Base-by-base conservation (phyloP, 2,797 vertebrate genomes). In the Eidolon dupreanum region DNA sequence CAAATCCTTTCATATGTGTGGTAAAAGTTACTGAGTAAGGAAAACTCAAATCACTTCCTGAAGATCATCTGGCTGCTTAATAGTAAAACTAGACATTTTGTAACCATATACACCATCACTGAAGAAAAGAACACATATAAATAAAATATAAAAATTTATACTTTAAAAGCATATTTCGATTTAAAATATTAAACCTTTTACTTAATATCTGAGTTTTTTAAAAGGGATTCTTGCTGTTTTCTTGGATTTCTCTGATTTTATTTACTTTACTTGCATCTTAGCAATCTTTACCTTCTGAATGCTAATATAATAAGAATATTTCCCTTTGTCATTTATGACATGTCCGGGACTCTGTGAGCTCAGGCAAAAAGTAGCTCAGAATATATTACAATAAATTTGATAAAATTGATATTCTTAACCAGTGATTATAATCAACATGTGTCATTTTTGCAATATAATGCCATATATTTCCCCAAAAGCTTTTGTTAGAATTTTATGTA, bases 151-250 rank as follows among this genome's bases (percentile, higher is more conserved):
- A 90, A 78, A 66, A 8, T 70, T 70, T 75, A 11, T 66, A 57
- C 86, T 70, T 86, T 65, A 63, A 77, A 71, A 65, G 3, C 5
- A 16, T 57, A 89, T 53, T 92, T 92, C 41, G 75, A 22, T 53
- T 92, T 71, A 3, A 0, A 81, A 43, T 28, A 43, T 49, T 22
- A 79, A 83, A 51, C 0, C 1, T 82, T 19, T n/a, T 74, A 38
- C 16, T 26, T 49, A 85, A 46, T 41, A 51, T 24, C 13, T 74
- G 6, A 26, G 26, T 28, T 7, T 26, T 87, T 63, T 38, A 20
- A 8, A 53, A 53, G 19, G 5, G 0, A 1, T 15, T 63, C 70
- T 70, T 46, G 6, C 0, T 49, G 5, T 53, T 57, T 85, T 57
- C 8, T 17, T 84, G 2, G 19, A 78, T 38, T 70, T 70, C 31